Evolutionary conservation across 2,797 vertebrate species (phyloP), one percentile per base, ranked within the genome.

Genomic region (Zenarchopterus dispar): DNA sequence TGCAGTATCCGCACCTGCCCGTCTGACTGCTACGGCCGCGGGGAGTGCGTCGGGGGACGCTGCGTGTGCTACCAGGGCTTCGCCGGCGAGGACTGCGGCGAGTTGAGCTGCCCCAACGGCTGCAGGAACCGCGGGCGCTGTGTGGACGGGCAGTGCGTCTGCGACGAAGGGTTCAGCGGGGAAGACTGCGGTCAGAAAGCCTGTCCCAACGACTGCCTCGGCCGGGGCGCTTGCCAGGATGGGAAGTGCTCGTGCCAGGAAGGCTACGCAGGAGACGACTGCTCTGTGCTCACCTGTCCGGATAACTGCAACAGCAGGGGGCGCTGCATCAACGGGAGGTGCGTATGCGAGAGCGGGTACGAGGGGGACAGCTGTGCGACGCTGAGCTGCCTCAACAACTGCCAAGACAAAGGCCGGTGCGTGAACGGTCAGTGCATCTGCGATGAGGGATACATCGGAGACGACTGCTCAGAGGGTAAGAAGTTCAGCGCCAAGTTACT

Each of bases 381-480:
- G 60, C 75, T 71, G 66, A 88, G 91, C 62, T 97, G 96, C 51
- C 92, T 90, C 0, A 90, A 90, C 0, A 89, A 94, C 73, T 99
- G 97, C 73, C 90, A 77, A 15, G 77, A 81, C 54, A 84, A 42
- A 41, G 93, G 94, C 2, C 82, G 67, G 33, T 94, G 94, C 2
- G 80, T 89, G 23, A 43, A 87, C 0, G 92, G 93, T 0, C 87
- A 33, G 60, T 94, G 94, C 6, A 31, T 90, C 58, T 94, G 97
- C 4, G 93, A 96, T 0, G 94, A 96, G 0, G 96, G 96, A 26
- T 95, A 95, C 87, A 82, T 85, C 0, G 94, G 95, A 2, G 83
- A 91, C 0, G 95, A 97, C 87, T 99, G 97, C 83, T 93, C 93
- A 0, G 75, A 91, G 59, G 95, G 95, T 96, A 84, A 75, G 57